Conservation (phyloP, 2,113 vertebrate genomes). For the Tympanuchus pallidicinctus region DNA sequence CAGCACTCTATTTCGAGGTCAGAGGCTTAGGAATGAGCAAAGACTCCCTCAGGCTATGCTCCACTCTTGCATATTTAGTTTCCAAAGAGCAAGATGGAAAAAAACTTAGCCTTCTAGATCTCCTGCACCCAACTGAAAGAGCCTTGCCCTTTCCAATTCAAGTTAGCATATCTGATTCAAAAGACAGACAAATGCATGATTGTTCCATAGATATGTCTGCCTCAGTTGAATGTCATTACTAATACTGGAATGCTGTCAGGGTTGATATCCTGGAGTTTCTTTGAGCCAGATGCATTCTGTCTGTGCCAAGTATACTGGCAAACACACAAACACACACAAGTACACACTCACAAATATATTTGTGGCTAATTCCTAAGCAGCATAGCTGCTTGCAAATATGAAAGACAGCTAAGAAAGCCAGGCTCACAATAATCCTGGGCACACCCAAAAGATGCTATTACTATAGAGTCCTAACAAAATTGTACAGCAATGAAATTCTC, state of each 20-base stretch:
- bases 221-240: conserved; percentile 47
- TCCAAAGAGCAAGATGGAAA: conserved; percentile 10
- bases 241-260: conserved; percentile 56
- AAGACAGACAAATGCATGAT: conserved; percentile 47
- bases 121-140: not conserved
- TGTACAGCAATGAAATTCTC: rapidly evolving
- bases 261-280: conserved; percentile 43
- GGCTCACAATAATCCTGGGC: not conserved
- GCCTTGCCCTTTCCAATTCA: conserved; percentile 43
- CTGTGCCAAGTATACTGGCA: conserved; percentile 40
- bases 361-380: not conserved
- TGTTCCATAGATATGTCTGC: conserved; percentile 50
- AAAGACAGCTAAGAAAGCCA: not conserved
- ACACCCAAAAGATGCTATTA: not conserved
- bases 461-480: not conserved
- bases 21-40: conserved; percentile 13
- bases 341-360: not conserved
- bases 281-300: conserved; percentile 45
- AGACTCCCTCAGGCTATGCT: conserved; percentile 7
- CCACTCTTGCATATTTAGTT: not conserved
- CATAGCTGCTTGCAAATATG: not conserved
- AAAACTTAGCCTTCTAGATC: conserved; percentile 11
- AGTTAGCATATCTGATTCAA: conserved; percentile 40
- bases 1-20: conserved; percentile 22
- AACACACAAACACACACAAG: not conserved